Evolutionary conservation across 2,797 vertebrate genomes (phyloP).

Genomic region (Thaleichthys pacificus): DNA sequence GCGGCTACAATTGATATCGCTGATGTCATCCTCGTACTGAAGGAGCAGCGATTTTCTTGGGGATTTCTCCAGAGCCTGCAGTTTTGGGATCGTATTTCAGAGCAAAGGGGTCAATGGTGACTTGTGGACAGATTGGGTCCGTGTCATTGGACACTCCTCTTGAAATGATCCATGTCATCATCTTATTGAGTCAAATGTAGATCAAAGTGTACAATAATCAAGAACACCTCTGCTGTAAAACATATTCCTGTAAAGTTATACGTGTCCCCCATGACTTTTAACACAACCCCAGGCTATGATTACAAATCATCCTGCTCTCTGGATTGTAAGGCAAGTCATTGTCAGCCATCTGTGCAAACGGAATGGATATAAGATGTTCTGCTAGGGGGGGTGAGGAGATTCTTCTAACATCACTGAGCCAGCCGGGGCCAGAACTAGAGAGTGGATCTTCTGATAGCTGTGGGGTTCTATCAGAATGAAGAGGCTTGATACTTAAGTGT

Average conservation of each 20-base stretch:
- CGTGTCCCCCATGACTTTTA: background rate
- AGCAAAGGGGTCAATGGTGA: conserved; percentile 23
- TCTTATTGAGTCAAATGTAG: conserved; percentile 21
- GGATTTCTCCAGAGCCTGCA: conserved; percentile 5
- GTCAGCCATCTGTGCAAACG: conserved; percentile 5
- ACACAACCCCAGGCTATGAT: background rate
- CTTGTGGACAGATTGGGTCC: conserved; percentile 13
- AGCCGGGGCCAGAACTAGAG: conserved; percentile 21
- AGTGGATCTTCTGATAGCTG: conserved; percentile 35
- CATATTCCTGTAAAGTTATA: conserved; percentile 1
- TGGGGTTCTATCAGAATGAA: conserved; percentile 33
- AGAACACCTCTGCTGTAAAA: conserved; percentile 9
- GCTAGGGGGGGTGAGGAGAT: background rate
- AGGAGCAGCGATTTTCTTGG: conserved; percentile 14
- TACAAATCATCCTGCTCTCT: background rate
- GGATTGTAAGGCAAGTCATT: no score
- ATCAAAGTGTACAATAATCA: conserved; percentile 19
- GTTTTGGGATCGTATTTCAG: conserved; percentile 36
- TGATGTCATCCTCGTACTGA: conserved; percentile 29
- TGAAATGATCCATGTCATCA: conserved; percentile 22
- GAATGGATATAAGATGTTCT: conserved; percentile 3
- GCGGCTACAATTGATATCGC: conserved; percentile 56
- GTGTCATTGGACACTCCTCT: conserved; percentile 15
- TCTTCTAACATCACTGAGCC: conserved; percentile 20
- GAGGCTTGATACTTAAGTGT: background rate